phyloP scores from a whole-genome alignment of 2,797 vertebrate genomes.

The Gephyroberyx darwinii region DNA sequence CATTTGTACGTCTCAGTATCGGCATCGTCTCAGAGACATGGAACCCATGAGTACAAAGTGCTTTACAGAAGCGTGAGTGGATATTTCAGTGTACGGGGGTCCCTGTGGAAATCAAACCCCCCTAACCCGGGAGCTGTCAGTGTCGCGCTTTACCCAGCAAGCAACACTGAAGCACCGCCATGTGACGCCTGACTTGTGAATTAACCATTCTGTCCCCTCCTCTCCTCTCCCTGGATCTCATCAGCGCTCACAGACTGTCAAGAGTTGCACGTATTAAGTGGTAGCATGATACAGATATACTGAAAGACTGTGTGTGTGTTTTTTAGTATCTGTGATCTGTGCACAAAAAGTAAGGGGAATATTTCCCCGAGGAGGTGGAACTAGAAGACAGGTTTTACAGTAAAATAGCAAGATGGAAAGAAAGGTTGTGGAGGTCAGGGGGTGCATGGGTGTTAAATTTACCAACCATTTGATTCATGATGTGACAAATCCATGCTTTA shows the following conservation, averaged over 20 bases:
- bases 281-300: not conserved
- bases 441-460: too few species aligned
- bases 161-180: slow-evolving; percentile 27
- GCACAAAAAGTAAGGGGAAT: too few species aligned
- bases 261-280: too few species aligned
- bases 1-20: slow-evolving; percentile 55
- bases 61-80: slow-evolving; percentile 40
- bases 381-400: too few species aligned
- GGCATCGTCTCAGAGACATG: slow-evolving; percentile 21
- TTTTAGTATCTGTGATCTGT: too few species aligned
- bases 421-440: too few species aligned
- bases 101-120: slow-evolving; percentile 52
- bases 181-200: slow-evolving; percentile 9
- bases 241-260: not conserved
- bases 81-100: slow-evolving; percentile 26
- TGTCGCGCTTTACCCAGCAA: slow-evolving; percentile 27
- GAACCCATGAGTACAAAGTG: slow-evolving; percentile 48
- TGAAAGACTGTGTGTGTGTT: not conserved
- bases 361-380: too few species aligned
- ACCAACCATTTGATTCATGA: not conserved
- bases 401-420: too few species aligned
- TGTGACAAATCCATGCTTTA: not conserved
- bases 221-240: not conserved
- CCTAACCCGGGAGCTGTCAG: slow-evolving; percentile 11
- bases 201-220: slow-evolving; percentile 3